phyloP scores from a whole-genome alignment of 2,113 vertebrate genomes.

The Rhinoderma darwinii region DNA sequence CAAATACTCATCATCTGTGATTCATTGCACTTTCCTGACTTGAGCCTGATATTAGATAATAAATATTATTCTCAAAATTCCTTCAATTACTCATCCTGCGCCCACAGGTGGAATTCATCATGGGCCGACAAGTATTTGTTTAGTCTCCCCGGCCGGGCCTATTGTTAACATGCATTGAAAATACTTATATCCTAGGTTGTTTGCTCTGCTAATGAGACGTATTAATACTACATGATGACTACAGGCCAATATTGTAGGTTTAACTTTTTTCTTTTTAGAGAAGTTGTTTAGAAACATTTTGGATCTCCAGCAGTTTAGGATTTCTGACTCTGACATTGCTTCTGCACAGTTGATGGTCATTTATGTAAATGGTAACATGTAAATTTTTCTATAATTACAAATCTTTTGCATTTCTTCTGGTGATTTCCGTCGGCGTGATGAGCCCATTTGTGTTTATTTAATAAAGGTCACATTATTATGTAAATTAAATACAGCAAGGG shows the following conservation, averaged over 20 bases:
- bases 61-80: conserved; percentile 15
- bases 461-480: conserved; percentile 32
- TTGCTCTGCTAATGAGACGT: conserved; percentile 19
- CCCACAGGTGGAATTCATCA: conserved; percentile 16
- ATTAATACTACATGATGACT: background rate
- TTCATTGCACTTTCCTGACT: background rate
- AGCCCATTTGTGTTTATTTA: background rate
- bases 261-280: background rate
- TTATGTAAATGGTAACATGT: conserved; percentile 3
- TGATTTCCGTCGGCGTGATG: background rate
- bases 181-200: conserved; percentile 11
- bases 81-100: background rate
- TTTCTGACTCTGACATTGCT: background rate
- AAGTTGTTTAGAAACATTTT: background rate
- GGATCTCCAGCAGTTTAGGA: background rate
- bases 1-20: background rate
- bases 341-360: conserved; percentile 4
- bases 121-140: conserved; percentile 19
- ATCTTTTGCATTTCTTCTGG: background rate
- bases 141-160: background rate
- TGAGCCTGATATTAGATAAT: background rate
- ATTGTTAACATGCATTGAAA: background rate
- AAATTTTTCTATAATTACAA: background rate
- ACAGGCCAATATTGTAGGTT: background rate
- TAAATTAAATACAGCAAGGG: background rate